These are phyloP conservation scores for Arenaria interpres DNA, from an alignment of 2,113 vertebrate genomes.

Conservation along the genomic window DNA sequence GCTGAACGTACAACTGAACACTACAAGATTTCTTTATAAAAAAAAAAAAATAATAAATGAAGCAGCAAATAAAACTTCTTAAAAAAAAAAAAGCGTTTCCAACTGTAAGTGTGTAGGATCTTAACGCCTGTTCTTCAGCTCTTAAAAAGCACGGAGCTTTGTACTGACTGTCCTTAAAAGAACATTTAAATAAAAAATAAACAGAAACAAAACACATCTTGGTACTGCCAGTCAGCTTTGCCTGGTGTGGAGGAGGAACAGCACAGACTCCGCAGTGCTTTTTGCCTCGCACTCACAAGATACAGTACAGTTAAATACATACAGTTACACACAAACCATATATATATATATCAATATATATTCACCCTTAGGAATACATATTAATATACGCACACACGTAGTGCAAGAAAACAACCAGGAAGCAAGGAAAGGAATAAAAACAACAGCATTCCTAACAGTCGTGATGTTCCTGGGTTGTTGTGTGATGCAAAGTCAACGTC, in stretches of 20 bases:
- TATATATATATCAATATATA: conserved; percentile 50
- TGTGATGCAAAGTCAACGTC: conserved; percentile 25
- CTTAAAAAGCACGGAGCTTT: conserved; percentile 18
- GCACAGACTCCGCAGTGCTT: conserved; percentile 29
- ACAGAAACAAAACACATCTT: not conserved
- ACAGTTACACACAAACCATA: conserved; percentile 62
- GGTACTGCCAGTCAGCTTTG: conserved; percentile 38
- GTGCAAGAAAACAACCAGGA: conserved; percentile 63
- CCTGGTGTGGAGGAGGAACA: conserved; percentile 42
- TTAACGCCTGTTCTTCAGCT: conserved; percentile 37
- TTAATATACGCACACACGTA: conserved; percentile 54
- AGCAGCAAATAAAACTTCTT: conserved; percentile 51
- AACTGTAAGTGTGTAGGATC: conserved; percentile 17
- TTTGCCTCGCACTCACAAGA: conserved; percentile 42
- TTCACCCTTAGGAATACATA: conserved; percentile 35
- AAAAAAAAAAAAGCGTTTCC: not conserved
- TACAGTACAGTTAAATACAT: conserved; percentile 68
- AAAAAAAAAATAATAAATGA: conserved; percentile 29
- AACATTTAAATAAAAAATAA: conserved; percentile 52
- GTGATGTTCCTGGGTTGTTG: conserved; percentile 20
- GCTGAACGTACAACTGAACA: conserved; percentile 39
- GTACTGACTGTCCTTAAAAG: conserved; percentile 47
- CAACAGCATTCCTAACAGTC: conserved; percentile 53
- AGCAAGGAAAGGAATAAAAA: conserved; percentile 48
- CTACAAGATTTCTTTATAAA: conserved; percentile 22